Percentiles rank a stretch among this genome's conserved stretches.
phyloP scores from a whole-genome alignment of 2,797 vertebrate species.

The Acestrorhynchus altus region DNA sequence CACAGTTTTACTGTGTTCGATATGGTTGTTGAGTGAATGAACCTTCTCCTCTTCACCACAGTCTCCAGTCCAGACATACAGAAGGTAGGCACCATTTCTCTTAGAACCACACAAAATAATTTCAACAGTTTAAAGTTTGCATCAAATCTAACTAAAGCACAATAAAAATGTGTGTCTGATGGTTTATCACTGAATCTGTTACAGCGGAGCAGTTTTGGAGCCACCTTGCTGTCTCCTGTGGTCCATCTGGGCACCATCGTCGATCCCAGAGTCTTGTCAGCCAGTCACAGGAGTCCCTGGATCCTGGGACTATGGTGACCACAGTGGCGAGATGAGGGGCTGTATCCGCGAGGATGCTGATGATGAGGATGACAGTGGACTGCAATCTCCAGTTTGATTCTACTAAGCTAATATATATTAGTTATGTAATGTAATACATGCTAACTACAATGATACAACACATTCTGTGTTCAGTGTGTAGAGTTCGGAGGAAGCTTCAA shows the following conservation, averaged over 20 bases:
- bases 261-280: constrained; percentile 80
- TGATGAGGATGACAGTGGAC: constrained; percentile 85
- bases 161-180: background rate
- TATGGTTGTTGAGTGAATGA: background rate
- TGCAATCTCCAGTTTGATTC: constrained; percentile 67
- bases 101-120: background rate
- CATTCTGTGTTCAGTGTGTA: constrained; percentile 54
- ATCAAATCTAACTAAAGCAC: background rate
- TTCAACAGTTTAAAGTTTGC: background rate
- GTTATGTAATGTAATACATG: background rate
- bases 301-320: constrained; percentile 80
- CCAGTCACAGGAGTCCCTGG: constrained; percentile 81
- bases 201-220: constrained; percentile 81
- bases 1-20: background rate
- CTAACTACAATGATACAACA: no score
- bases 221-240: constrained; percentile 80
- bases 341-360: constrained; percentile 84
- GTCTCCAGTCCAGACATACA: constrained; percentile 78
- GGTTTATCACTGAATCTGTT: background rate
- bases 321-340: constrained; percentile 81
- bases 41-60: constrained; percentile 57
- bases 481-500: constrained; percentile 79
- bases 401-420: background rate
- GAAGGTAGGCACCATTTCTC: constrained; percentile 73
- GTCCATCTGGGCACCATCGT: constrained; percentile 80